Evolutionary conservation across 1,140 invertebrate genomes (phyloP).

Genomic region (Dolichoris vasculosae): DNA sequence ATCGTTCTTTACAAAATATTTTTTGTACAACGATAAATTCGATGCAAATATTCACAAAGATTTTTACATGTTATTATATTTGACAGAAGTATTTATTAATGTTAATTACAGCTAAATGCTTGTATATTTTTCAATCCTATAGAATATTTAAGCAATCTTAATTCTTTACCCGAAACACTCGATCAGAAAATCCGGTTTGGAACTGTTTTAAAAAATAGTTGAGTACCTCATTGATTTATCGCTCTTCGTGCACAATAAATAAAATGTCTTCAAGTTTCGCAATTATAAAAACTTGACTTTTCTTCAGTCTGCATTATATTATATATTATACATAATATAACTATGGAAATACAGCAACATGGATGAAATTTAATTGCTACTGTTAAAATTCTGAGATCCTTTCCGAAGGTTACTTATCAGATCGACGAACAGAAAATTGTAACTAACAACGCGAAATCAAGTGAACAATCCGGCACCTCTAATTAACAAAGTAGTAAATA

Average conservation of each 20-base stretch:
- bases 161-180: background rate
- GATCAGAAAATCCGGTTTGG: conserved; percentile 5
- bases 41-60: background rate
- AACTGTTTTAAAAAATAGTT: too few species aligned
- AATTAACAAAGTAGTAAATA: conserved; percentile 37
- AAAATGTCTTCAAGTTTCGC: background rate
- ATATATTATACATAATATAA: too few species aligned
- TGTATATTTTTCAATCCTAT: background rate
- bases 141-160: background rate
- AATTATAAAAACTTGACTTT: conserved; percentile 22
- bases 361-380: conserved; percentile 32
- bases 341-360: too few species aligned
- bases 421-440: conserved; percentile 28
- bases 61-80: background rate
- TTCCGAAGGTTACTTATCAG: background rate
- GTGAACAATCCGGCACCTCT: background rate
- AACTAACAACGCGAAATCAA: conserved; percentile 37
- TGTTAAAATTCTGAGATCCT: conserved; percentile 45
- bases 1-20: background rate
- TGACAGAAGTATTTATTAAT: background rate
- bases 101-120: background rate
- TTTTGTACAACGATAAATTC: background rate
- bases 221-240: background rate
- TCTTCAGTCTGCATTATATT: background rate
- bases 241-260: background rate